phyloP scores from a whole-genome alignment of 1,140 invertebrate species.

The Camponotus vicinus region DNA sequence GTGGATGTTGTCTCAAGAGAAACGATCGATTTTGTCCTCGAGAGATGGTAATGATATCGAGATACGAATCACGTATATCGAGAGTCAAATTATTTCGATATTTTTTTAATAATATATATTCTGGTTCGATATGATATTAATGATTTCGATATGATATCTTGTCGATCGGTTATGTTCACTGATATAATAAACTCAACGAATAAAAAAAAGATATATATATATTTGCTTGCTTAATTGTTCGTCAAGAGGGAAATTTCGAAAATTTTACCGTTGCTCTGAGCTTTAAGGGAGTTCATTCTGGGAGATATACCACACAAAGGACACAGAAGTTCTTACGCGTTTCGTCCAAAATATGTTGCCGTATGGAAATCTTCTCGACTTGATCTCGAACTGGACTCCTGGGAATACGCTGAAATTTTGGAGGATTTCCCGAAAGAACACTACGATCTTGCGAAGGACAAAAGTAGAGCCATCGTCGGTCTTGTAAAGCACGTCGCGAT shows the following conservation, averaged over 20 bases:
- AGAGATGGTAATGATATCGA: not conserved
- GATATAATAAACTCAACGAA: not conserved
- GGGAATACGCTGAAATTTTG: slow-evolving; percentile 5
- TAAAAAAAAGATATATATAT: not conserved
- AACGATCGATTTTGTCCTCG: slow-evolving; percentile 19
- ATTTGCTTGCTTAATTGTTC: not conserved
- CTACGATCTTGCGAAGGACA: not conserved
- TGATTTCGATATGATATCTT: not conserved
- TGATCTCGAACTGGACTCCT: not conserved
- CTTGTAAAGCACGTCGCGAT: not conserved
- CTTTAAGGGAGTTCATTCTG: not conserved
- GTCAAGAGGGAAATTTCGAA: slow-evolving; percentile 9
- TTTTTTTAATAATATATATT: no score
- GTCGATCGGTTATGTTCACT: slow-evolving; percentile 4
- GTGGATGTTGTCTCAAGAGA: not conserved
- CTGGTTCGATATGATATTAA: not conserved
- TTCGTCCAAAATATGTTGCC: not conserved
- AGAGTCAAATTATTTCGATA: not conserved
- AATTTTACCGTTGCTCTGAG: slow-evolving; percentile 12
- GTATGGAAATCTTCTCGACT: slow-evolving; percentile 20
- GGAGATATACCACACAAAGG: slow-evolving; percentile 2
- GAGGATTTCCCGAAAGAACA: not conserved
- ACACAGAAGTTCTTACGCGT: not conserved
- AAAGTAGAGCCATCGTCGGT: slow-evolving; percentile 34
- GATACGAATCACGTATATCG: not conserved